Conservation (phyloP, 2,888 invertebrate genomes). For the Odontocerum albicorne region DNA sequence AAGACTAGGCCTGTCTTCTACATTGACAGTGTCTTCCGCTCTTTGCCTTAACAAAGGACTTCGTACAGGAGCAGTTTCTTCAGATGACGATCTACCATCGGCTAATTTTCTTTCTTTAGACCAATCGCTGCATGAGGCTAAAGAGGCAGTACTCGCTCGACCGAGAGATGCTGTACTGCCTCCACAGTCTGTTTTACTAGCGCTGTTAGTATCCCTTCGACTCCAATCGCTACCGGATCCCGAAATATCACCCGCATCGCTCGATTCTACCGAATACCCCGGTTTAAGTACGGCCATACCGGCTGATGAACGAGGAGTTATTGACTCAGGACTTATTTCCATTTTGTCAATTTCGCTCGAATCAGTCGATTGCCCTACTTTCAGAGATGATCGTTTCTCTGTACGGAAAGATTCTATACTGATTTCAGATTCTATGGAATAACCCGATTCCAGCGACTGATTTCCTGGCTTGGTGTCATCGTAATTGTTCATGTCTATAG, state of each 20-base stretch:
- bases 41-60: slow-evolving; percentile 41
- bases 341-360: slow-evolving; percentile 66
- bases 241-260: slow-evolving; percentile 56
- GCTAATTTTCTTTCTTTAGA: slow-evolving; percentile 58
- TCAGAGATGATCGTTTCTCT: slow-evolving; percentile 60
- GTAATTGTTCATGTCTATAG: slow-evolving; percentile 54
- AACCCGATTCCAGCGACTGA: slow-evolving; percentile 56
- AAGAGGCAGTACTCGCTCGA: slow-evolving; percentile 66
- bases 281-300: slow-evolving; percentile 56
- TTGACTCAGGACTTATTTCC: slow-evolving; percentile 57
- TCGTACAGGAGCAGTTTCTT: slow-evolving; percentile 57
- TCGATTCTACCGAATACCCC: slow-evolving; percentile 64
- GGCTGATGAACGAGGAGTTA: slow-evolving; percentile 53
- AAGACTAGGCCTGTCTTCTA: slow-evolving; percentile 51
- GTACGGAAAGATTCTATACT: slow-evolving; percentile 61
- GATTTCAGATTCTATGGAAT: slow-evolving; percentile 58
- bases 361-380: slow-evolving; percentile 67
- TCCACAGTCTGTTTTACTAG: slow-evolving; percentile 48
- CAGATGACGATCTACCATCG: slow-evolving; percentile 63
- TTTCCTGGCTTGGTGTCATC: slow-evolving; percentile 38
- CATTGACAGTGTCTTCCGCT: slow-evolving; percentile 46
- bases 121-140: slow-evolving; percentile 66
- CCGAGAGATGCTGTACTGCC: slow-evolving; percentile 63
- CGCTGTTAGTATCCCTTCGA: slow-evolving; percentile 53
- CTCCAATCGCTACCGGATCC: slow-evolving; percentile 64